phyloP scores from a whole-genome alignment of 2,888 invertebrate genomes.

The Atethmia centrago region DNA sequence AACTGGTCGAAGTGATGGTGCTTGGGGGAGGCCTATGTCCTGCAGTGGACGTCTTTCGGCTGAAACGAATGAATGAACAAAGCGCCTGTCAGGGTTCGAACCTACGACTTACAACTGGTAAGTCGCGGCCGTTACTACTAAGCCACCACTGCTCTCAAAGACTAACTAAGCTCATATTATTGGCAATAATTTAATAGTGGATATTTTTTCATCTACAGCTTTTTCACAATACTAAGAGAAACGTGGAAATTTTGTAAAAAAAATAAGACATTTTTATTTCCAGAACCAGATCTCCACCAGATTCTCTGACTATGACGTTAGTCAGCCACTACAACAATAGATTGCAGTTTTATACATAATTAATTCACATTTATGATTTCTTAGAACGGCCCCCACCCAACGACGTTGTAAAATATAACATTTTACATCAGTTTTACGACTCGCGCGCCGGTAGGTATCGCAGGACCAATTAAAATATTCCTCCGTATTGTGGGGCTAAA shows the following conservation, averaged over 20 bases:
- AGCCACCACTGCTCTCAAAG: too few species aligned
- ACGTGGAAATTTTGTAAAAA: neutral
- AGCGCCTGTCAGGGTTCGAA: too few species aligned
- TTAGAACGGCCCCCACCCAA: constrained; percentile 63
- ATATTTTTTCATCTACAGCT: neutral
- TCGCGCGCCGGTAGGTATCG: constrained; percentile 68
- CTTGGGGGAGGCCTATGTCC: too few species aligned
- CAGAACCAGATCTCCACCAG: constrained; percentile 28
- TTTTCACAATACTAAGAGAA: neutral
- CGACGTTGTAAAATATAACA: constrained; percentile 67
- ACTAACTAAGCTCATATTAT: neutral
- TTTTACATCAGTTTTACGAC: constrained; percentile 71
- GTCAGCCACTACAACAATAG: constrained; percentile 57
- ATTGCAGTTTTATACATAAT: constrained; percentile 56
- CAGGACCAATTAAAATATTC: constrained; percentile 84
- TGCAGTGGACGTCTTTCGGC: too few species aligned
- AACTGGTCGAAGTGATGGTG: too few species aligned
- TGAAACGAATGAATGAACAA: too few species aligned
- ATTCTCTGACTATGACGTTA: constrained; percentile 36
- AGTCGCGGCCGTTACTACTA: too few species aligned
- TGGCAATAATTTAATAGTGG: neutral
- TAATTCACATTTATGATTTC: constrained; percentile 67
- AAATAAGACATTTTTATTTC: constrained; percentile 2
- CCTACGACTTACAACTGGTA: too few species aligned
- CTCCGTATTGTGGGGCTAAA: constrained; percentile 78